Evolutionary conservation across 2,113 vertebrate species (phyloP).

Genomic region (Furnarius figulus): DNA sequence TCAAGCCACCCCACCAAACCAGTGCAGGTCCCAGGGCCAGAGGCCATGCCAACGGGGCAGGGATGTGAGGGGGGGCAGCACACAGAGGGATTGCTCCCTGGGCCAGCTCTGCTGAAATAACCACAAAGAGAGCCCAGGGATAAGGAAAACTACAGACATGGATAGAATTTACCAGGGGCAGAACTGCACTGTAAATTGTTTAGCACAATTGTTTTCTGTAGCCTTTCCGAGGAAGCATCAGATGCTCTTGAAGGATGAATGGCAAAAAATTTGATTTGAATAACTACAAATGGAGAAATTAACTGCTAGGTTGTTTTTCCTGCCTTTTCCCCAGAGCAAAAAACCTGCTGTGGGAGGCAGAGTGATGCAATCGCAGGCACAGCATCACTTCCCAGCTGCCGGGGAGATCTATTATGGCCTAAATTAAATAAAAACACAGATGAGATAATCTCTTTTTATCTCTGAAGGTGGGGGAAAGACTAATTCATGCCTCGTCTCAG

Average conservation of each 20-base stretch:
- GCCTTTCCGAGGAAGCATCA: constrained; percentile 52
- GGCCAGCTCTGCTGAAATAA: neutral
- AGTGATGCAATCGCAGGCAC: constrained; percentile 72
- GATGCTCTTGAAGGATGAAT: constrained; percentile 63
- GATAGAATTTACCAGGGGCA: neutral
- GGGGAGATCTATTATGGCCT: constrained; percentile 74
- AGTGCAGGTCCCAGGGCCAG: neutral
- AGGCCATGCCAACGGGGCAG: accelerated
- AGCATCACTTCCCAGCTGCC: constrained; percentile 74
- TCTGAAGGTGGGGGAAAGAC: constrained; percentile 66
- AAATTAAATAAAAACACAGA: constrained; percentile 79
- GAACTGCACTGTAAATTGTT: constrained; percentile 25
- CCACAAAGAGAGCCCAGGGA: neutral
- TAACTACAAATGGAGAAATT: constrained; percentile 75
- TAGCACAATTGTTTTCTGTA: constrained; percentile 44
- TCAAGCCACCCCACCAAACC: neutral
- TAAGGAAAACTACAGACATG: neutral
- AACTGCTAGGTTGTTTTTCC: constrained; percentile 63
- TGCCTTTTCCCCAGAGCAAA: constrained; percentile 54
- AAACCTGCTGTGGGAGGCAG: constrained; percentile 68
- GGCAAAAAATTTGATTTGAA: constrained; percentile 73
- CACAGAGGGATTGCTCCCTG: neutral
- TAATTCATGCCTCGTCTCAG: constrained; percentile 54
- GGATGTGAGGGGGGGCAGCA: neutral
- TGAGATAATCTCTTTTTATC: constrained; percentile 72